These are phyloP conservation scores for Heliopora coerulea DNA, from an alignment of 92 coral and sea anemone species.

Conservation along the genomic window DNA sequence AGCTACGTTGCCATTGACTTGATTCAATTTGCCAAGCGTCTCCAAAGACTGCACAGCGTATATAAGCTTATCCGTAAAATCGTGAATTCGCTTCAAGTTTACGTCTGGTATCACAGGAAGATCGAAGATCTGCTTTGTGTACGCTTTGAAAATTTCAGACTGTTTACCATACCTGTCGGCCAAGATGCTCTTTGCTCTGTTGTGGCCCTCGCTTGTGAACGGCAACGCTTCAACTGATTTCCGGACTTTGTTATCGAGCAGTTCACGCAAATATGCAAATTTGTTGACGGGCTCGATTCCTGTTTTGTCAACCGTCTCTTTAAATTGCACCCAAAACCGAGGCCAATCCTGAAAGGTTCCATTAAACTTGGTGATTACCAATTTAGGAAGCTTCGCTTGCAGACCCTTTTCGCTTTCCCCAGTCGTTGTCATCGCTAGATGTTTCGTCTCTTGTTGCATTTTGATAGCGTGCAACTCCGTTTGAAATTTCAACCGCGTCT, in stretches of 20 bases:
- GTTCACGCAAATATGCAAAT: constrained; percentile 6
- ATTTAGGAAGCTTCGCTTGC: not conserved
- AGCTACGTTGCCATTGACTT: not conserved
- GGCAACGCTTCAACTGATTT: constrained; percentile 1
- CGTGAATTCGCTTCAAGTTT: not conserved
- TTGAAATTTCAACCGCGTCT: constrained; percentile 1
- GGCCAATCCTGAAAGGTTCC: constrained; percentile 27
- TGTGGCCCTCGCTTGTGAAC: not conserved
- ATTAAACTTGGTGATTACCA: not conserved
- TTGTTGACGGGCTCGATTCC: not conserved
- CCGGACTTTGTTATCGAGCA: not conserved
- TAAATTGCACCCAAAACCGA: constrained; percentile 15
- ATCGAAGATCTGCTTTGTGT: not conserved
- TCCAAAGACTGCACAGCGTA: not conserved
- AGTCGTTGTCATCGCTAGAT: no score
- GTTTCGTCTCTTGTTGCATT: not conserved
- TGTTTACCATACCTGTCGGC: not conserved
- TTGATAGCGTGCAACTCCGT: constrained; percentile 2
- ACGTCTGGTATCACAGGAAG: not conserved
- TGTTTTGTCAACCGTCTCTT: constrained; percentile 14
- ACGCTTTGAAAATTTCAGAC: not conserved
- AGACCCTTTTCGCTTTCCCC: not conserved
- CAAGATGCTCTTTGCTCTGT: not conserved
- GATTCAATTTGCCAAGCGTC: not conserved
- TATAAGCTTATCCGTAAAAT: not conserved